Conservation (phyloP, 1,140 invertebrate genomes). For the Oreohelix idahoensis region DNA sequence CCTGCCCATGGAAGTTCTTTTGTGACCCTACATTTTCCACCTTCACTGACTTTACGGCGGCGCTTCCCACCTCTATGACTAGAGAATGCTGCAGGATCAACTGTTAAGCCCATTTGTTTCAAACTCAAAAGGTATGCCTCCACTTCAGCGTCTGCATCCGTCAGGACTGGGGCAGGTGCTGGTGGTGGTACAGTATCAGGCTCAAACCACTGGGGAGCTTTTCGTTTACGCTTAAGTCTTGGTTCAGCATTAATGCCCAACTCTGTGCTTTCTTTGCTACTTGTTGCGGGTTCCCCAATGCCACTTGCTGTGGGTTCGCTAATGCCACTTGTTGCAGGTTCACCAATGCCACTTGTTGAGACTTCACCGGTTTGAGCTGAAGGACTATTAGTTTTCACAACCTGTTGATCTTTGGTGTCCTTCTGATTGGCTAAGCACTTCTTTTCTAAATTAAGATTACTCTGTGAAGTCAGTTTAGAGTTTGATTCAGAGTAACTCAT, state of each 20-base stretch:
- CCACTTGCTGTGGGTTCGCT: no score
- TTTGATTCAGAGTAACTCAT: not conserved
- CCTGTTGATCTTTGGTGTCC: not conserved
- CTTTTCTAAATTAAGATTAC: not conserved
- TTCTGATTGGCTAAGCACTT: not conserved
- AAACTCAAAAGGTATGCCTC: constrained; percentile 26
- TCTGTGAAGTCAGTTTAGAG: not conserved
- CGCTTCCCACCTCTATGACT: not conserved
- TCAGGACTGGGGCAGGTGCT: no score
- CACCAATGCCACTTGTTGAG: not conserved
- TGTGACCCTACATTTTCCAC: not conserved
- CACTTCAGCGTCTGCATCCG: constrained; percentile 11
- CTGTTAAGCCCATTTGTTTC: constrained; percentile 18
- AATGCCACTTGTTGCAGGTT: no score
- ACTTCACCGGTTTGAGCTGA: not conserved
- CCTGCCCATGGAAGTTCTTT: not conserved
- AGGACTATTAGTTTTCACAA: not conserved
- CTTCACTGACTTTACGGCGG: not conserved
- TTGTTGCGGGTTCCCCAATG: not conserved
- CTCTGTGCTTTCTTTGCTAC: not conserved
- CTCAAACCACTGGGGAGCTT: not conserved
- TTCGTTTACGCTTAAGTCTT: not conserved
- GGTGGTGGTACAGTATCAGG: not conserved
- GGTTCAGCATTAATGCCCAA: not conserved
- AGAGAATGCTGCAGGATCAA: constrained; percentile 18